Base-by-base conservation (phyloP, 92 coral and sea anemone species). In the Porites lobata region DNA sequence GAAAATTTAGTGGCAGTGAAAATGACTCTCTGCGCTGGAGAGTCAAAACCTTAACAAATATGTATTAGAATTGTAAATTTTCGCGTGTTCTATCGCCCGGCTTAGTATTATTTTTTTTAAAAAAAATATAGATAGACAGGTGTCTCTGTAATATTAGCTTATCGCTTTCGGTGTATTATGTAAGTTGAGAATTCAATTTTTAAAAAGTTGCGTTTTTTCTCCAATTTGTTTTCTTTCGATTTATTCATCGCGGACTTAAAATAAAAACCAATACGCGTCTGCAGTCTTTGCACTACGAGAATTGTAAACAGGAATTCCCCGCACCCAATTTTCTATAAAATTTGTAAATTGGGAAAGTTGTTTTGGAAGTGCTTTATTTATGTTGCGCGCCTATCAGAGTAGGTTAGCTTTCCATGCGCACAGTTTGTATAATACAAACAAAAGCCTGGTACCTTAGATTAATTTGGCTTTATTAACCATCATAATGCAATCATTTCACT, bases 391-490 rank as follows among this genome's bases (percentile, higher is more conserved):
- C 88, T 90, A 86, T 82, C 85, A 90, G 72, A 83, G 77, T 77
- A 86, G 85, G 91, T 92, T 88, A 88, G 85, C 94, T 83, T 94
- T 92, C 53, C 81, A 76, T 81, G 64, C 90, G 79, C 84, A 79
- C 83, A 93, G 93, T 95, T 95, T 91, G 85, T 85, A 67, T 78
- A 63, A 79, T 83, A 71, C 79, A 91, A 94, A 95, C 96, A 95
- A 95, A 88, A 52, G 90, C 73, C 92, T 73, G 93, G 98, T 92
- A 95, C 96, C 92, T 91, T 88, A 91, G 96, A 95, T 95, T 93
- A 95, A 95, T 95, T 95, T 93, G 88, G 96, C 94, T 95, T 94
- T 95, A 95, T 95, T 95, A 95, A 95, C 96, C 95, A 90, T 80
- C 92, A 95, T 93, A 95, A 95, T 93, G 90, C 96, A 85, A 95